These are phyloP conservation scores for Biston stratarius DNA, from an alignment of 2,888 invertebrate species.

Conservation along the genomic window DNA sequence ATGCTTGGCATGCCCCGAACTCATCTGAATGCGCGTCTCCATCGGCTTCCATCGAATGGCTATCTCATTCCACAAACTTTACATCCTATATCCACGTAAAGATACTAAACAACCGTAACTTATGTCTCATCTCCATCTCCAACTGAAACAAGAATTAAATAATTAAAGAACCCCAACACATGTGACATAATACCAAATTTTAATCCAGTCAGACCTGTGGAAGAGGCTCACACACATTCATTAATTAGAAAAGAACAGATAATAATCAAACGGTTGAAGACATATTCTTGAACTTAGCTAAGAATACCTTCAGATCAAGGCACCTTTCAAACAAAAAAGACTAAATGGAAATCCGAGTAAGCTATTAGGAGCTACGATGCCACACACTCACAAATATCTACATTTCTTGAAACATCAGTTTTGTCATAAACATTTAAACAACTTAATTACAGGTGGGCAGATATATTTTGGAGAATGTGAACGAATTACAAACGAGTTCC, in stretches of 20 bases:
- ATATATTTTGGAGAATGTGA: slow-evolving; percentile 23
- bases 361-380: too few species aligned
- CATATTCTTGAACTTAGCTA: too few species aligned
- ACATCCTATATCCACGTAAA: slow-evolving; percentile 46
- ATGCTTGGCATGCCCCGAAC: slow-evolving; percentile 69
- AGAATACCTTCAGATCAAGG: too few species aligned
- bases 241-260: too few species aligned
- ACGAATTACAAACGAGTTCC: slow-evolving; percentile 35
- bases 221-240: too few species aligned
- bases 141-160: slow-evolving; percentile 27
- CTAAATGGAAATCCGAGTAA: too few species aligned
- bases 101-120: slow-evolving; percentile 52
- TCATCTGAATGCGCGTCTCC: slow-evolving; percentile 80
- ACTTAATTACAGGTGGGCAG: neutral
- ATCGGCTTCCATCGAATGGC: slow-evolving; percentile 73
- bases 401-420: slow-evolving; percentile 21
- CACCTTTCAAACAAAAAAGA: too few species aligned
- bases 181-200: too few species aligned
- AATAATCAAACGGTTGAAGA: too few species aligned
- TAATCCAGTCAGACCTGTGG: too few species aligned
- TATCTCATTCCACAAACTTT: slow-evolving; percentile 42
- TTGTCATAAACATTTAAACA: slow-evolving; percentile 22
- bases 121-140: slow-evolving; percentile 36
- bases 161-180: too few species aligned
- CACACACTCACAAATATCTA: too few species aligned